Evolutionary conservation across 2,797 vertebrate species (phyloP), one percentile per base, ranked within the genome.

Genomic region (Microcaecilia unicolor): DNA sequence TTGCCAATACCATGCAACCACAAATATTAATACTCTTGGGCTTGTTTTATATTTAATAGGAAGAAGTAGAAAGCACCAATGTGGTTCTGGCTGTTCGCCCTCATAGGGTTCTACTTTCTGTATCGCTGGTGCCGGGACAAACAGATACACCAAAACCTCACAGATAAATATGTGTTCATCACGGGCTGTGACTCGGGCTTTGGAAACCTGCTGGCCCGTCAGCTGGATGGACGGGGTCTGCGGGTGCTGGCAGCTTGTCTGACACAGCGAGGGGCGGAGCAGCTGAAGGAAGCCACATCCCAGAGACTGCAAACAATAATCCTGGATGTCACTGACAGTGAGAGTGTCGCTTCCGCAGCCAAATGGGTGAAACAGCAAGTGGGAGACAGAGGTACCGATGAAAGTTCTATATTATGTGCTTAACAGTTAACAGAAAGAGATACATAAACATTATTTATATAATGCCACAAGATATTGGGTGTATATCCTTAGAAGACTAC

Each of bases 211-310:
- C 57, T 94, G 35, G 91, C 91, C 29, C 83, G 51, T 55, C 77
- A 75, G 25, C 73, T 94, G 4, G 87, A 90, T 29, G 65, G 75
- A 1, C 75, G 55, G 38, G 88, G 88, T 15, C 86, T 91, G 70
- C 52, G 8, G 0, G 90, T 92, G 24, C 54, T 94, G 40, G 91
- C 89, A 1, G 78, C 83, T 18, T 94, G 90, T 39, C 57, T 91
- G 27, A 88, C 87, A 4, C 81, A 88, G 51, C 82, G 85, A 37
- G 91, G 88, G 3, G 85, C 86, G 1, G 80, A 85, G 37, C 39
- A 64, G 24, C 63, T 71, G 18, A 64, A 21, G 34, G 53, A 39
- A 28, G 62, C 53, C 2, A 44, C 52, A 2, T 64, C 32, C 1
- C 4, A 20, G 1, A 58, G 69, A 3, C 55, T 78, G 18, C 57